These are phyloP conservation scores for Haliaeetus leucogaster DNA, from an alignment of 2,113 vertebrate genomes.

Conservation along the genomic window DNA sequence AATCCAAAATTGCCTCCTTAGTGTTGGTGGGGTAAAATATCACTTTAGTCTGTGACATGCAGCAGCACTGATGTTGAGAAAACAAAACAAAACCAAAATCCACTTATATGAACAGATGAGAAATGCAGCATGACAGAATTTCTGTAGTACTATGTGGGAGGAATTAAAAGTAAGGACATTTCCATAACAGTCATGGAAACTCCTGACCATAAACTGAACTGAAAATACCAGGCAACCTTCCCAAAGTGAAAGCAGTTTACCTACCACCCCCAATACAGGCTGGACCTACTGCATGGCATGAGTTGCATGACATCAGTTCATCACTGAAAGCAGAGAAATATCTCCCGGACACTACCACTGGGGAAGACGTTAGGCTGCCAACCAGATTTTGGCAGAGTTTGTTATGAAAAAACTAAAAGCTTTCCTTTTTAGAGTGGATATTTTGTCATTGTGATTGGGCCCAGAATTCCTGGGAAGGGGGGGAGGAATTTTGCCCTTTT, in stretches of 20 bases:
- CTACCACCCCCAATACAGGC: not conserved
- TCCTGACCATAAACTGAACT: not conserved
- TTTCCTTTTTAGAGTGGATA: not conserved
- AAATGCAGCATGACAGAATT: not conserved
- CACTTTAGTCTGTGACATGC: not conserved
- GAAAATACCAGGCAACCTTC: not conserved
- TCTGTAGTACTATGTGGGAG: not conserved
- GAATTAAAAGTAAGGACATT: not conserved
- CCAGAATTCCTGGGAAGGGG: not conserved
- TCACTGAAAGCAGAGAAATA: not conserved
- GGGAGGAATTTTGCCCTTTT: not conserved
- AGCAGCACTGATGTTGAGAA: not conserved
- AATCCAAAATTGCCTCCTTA: not conserved
- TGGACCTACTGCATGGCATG: not conserved
- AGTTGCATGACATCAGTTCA: not conserved
- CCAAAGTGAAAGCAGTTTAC: not conserved
- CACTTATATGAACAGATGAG: not conserved
- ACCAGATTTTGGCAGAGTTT: not conserved
- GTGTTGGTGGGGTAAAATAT: not conserved
- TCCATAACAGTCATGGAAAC: not conserved
- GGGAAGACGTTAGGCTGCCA: not conserved
- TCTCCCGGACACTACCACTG: not conserved
- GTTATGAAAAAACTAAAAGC: not conserved
- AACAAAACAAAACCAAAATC: not conserved
- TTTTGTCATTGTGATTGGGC: not conserved